A percentile compares a stretch with the other conserved stretches of the same genome.
Conservation (phyloP, 2,888 invertebrate genomes). For the Leptopterna dolabrata region DNA sequence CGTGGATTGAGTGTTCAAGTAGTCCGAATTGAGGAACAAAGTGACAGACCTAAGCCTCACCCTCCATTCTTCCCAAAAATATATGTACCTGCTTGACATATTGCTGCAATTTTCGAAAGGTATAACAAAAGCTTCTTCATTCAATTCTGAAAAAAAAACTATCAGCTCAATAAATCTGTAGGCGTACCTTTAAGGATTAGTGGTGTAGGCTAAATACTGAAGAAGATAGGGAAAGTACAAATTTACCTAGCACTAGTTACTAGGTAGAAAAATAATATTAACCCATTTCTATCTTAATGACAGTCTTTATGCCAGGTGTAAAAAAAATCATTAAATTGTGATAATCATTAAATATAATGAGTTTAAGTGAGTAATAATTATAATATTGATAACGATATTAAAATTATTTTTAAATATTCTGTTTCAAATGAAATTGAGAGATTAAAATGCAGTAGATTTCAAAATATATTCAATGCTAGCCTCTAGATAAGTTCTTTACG, state of each 20-base stretch:
- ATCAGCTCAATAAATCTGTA: conserved; percentile 49
- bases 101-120: conserved; percentile 9
- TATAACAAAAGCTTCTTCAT: conserved; percentile 16
- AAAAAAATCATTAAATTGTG: conserved; percentile 58
- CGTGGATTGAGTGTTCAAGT: neutral
- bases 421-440: neutral
- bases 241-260: conserved; percentile 48
- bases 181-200: conserved; percentile 27
- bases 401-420: conserved; percentile 39
- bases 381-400: conserved; percentile 17
- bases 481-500: neutral
- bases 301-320: conserved; percentile 41
- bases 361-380: conserved; percentile 44
- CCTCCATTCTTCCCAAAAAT: neutral
- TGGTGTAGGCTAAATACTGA: conserved; percentile 45
- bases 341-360: conserved; percentile 58
- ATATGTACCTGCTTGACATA: conserved; percentile 9
- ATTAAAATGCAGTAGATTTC: neutral
- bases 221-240: conserved; percentile 49
- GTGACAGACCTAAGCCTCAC: neutral
- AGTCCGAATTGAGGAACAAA: neutral
- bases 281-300: conserved; percentile 40
- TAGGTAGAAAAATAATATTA: conserved; percentile 27
- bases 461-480: neutral
- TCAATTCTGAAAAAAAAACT: conserved; percentile 22